These are phyloP conservation scores for Phenacoccus solenopsis DNA, from an alignment of 1,140 invertebrate genomes.

Conservation along the genomic window DNA sequence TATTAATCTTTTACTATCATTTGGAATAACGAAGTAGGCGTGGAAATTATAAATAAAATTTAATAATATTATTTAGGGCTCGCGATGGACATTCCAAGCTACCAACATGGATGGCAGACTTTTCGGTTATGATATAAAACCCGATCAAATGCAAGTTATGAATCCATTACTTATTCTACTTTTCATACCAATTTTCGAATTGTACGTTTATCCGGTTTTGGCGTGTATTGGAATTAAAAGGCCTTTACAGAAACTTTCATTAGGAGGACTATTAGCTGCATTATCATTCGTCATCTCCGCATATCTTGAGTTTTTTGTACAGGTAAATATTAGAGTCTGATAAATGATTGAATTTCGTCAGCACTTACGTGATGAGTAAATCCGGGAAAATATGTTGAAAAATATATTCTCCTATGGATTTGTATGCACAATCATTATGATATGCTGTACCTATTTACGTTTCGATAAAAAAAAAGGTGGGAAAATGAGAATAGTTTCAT, in stretches of 20 bases:
- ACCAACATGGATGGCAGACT: constrained; percentile 75
- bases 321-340: constrained; percentile 40
- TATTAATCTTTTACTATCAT: neutral
- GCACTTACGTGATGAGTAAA: too few species aligned
- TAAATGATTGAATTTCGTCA: too few species aligned
- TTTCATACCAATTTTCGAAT: constrained; percentile 68
- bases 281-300: constrained; percentile 55
- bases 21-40: too few species aligned
- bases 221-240: constrained; percentile 29
- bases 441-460: too few species aligned
- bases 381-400: too few species aligned
- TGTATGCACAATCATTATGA: too few species aligned
- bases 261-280: constrained; percentile 51
- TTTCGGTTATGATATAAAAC: constrained; percentile 47
- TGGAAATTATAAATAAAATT: too few species aligned
- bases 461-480: too few species aligned
- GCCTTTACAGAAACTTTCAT: constrained; percentile 45
- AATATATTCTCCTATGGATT: too few species aligned
- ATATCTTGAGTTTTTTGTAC: constrained; percentile 49
- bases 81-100: constrained; percentile 90
- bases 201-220: constrained; percentile 37
- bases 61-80: constrained; percentile 46
- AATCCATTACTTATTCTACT: constrained; percentile 65
- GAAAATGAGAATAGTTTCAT: too few species aligned
- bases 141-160: constrained; percentile 67